Conservation (phyloP, 2,888 invertebrate species). For the Melieria picta region DNA sequence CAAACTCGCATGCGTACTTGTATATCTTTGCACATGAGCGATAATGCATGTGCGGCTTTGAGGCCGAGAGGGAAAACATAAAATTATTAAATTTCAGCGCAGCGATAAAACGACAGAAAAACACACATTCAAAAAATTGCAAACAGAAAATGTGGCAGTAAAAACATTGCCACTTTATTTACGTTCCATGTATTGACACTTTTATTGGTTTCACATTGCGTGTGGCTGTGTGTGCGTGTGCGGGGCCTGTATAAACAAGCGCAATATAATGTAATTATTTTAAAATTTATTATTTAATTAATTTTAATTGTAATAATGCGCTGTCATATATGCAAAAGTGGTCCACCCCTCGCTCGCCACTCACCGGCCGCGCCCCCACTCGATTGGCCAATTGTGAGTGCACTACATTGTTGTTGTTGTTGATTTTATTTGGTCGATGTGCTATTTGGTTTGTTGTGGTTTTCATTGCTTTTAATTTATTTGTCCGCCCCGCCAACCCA, state of each 20-base stretch:
- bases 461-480: conserved; percentile 34
- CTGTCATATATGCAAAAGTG: conserved; percentile 45
- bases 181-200: conserved; percentile 22
- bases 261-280: conserved; percentile 59
- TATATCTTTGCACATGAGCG: no score
- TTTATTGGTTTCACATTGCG: conserved; percentile 30
- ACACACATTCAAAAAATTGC: conserved; percentile 5
- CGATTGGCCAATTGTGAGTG: no score
- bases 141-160: neutral
- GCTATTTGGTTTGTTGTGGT: conserved; percentile 28
- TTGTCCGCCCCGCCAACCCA: conserved; percentile 19
- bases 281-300: conserved; percentile 62
- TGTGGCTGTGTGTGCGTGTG: conserved; percentile 29
- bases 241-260: conserved; percentile 51
- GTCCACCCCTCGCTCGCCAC: no score
- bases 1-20: neutral
- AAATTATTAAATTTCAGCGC: no score
- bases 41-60: no score
- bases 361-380: no score
- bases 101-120: neutral
- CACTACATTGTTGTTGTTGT: no score
- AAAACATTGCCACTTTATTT: conserved; percentile 1
- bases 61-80: no score
- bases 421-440: no score
- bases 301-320: conserved; percentile 61